These are phyloP conservation scores for Karalla daura DNA, from an alignment of 2,797 vertebrate genomes.

Conservation along the genomic window DNA sequence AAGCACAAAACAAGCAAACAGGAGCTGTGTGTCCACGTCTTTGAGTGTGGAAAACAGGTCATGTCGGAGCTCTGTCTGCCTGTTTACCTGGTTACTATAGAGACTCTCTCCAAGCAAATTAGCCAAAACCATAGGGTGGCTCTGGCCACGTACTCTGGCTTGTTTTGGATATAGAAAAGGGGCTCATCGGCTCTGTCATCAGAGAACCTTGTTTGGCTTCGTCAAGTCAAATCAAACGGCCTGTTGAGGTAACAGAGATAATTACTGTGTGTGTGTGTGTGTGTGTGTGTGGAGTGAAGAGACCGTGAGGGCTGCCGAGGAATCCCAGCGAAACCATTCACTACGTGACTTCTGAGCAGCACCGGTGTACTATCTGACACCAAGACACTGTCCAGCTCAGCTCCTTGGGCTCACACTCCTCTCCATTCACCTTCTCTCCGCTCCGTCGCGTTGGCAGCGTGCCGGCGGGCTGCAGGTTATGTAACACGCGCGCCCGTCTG, in stretches of 20 bases:
- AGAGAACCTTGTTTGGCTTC: background rate
- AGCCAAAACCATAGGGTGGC: background rate
- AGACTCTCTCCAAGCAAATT: conserved; percentile 18
- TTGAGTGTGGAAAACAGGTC: background rate
- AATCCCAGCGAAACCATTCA: too few relatives aligned
- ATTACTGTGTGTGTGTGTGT: conserved; percentile 6
- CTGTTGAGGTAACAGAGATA: conserved; percentile 8
- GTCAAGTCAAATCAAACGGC: background rate
- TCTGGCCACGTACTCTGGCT: background rate
- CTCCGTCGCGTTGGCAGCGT: conserved; percentile 26
- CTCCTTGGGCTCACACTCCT: conserved; percentile 17
- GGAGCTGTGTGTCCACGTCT: background rate
- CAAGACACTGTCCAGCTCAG: conserved; percentile 18
- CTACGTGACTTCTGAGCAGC: background rate
- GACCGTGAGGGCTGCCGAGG: too few relatives aligned
- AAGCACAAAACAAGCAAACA: background rate
- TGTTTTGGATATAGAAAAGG: conserved; percentile 20
- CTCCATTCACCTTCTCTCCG: conserved; percentile 25
- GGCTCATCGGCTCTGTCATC: conserved; percentile 9
- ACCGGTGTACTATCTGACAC: conserved; percentile 21
- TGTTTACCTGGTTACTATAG: conserved; percentile 35
- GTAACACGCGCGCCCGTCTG: conserved; percentile 38
- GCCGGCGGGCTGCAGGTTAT: conserved; percentile 46
- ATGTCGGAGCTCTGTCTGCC: background rate
- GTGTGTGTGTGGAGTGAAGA: background rate